Evolutionary conservation across 1,140 invertebrate genomes (phyloP).

Genomic region (Bactericera cockerelli): DNA sequence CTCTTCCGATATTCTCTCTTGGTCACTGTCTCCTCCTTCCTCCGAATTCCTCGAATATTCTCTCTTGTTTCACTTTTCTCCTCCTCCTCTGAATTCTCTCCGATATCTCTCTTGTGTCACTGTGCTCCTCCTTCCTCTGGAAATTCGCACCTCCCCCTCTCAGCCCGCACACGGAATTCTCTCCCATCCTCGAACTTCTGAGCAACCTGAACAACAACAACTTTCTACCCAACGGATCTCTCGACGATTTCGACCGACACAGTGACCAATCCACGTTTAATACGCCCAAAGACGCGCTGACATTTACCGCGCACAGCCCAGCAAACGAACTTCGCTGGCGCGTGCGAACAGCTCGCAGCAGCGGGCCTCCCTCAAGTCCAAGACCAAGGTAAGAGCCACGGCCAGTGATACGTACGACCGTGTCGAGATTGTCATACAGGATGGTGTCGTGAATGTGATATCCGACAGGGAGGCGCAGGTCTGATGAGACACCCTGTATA

Average conservation of each 20-base stretch:
- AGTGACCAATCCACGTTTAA: too few relatives aligned
- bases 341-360: too few relatives aligned
- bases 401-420: neutral
- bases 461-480: neutral
- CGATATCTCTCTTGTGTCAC: too few relatives aligned
- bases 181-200: neutral
- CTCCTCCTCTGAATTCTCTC: too few relatives aligned
- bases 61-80: too few relatives aligned
- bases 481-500: neutral
- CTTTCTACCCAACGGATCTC: neutral
- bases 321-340: too few relatives aligned
- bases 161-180: neutral
- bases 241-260: too few relatives aligned
- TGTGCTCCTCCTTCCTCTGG: too few relatives aligned
- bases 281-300: neutral
- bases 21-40: neutral
- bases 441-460: neutral
- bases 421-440: neutral
- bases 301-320: neutral
- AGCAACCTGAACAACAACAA: neutral
- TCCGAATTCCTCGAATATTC: too few relatives aligned
- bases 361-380: neutral
- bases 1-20: neutral
- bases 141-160: too few relatives aligned
- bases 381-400: neutral